Conservation (phyloP, 2,113 vertebrate genomes). For the Sialia sialis region DNA sequence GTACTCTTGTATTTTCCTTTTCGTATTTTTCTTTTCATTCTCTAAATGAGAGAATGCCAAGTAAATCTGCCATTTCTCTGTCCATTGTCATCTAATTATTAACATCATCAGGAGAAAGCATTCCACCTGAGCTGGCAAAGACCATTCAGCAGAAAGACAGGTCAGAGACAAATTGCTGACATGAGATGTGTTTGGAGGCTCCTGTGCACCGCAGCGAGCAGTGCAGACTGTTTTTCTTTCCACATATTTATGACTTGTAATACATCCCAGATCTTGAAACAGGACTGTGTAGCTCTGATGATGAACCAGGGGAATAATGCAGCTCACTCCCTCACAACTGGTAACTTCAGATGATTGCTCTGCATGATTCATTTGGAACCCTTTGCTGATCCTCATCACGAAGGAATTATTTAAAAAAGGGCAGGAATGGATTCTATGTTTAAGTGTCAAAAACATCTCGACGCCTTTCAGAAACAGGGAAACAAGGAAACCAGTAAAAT, state of each 20-base stretch:
- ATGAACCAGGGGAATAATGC: neutral
- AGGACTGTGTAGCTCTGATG: neutral
- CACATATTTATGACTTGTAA: neutral
- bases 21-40: neutral
- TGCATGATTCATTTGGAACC: neutral
- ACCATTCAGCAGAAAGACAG: neutral
- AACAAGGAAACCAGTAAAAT: neutral
- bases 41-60: neutral
- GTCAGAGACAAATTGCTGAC: neutral
- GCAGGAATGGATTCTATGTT: neutral
- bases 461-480: neutral
- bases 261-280: neutral
- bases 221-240: neutral
- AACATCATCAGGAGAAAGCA: neutral
- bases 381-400: neutral
- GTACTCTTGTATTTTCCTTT: neutral
- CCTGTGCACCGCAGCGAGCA: neutral
- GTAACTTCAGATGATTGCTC: neutral
- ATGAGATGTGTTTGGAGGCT: neutral
- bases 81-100: neutral
- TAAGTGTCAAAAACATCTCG: neutral
- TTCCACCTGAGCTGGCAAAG: neutral
- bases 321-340: neutral
- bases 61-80: neutral
- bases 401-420: neutral